Evolutionary conservation across 2,113 vertebrate genomes (phyloP).

Genomic region (Nibea coibor): DNA sequence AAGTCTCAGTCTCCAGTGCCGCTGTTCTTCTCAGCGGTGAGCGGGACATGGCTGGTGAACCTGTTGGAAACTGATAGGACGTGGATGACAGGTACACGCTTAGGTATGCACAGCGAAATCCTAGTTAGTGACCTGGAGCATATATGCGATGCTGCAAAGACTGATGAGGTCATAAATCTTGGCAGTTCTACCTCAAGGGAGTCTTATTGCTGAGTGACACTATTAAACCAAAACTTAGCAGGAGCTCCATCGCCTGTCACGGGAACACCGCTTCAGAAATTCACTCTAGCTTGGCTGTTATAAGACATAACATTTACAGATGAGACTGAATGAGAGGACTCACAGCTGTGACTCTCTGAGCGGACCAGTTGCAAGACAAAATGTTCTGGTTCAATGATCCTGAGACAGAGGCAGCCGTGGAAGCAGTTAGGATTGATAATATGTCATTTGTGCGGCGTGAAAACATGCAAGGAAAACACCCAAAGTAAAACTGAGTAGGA

Average conservation of each 20-base stretch:
- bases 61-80: constrained; percentile 2
- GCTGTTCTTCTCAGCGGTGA: not conserved
- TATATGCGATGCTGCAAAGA: not conserved
- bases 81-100: constrained; percentile 34
- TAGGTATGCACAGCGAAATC: constrained; percentile 12
- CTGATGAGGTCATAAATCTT: constrained; percentile 33
- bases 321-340: not conserved
- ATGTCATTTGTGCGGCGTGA: not conserved
- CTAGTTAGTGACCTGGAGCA: constrained; percentile 30
- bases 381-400: not conserved
- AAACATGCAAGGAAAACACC: not conserved
- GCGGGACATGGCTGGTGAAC: constrained; percentile 9
- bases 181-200: constrained; percentile 6
- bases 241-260: not conserved
- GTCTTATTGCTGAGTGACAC: constrained; percentile 15
- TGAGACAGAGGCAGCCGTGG: not conserved
- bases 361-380: not conserved
- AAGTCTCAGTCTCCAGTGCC: not conserved
- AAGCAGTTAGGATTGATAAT: not conserved
- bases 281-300: not conserved
- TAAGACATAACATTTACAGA: not conserved
- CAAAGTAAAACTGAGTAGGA: not conserved
- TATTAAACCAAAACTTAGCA: constrained; percentile 4
- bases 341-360: not conserved
- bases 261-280: not conserved